These are phyloP conservation scores for Platyrinchus mystaceus DNA, from an alignment of 2,797 vertebrate species.

Conservation along the genomic window DNA sequence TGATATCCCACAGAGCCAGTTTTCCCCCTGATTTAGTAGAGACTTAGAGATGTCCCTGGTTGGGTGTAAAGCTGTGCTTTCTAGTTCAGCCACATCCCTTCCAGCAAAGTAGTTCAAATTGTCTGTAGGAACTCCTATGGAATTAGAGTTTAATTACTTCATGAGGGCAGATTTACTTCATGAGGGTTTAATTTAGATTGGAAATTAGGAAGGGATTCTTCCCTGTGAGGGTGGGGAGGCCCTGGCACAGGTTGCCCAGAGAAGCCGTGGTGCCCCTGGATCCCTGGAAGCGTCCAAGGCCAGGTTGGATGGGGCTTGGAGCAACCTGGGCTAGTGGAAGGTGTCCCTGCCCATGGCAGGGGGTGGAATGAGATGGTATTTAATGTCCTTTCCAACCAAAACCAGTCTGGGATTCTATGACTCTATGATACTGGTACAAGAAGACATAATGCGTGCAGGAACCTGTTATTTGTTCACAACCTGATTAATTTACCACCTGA, in stretches of 20 bases:
- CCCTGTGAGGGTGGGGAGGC: accelerated
- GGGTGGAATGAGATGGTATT: neutral
- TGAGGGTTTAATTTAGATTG: neutral
- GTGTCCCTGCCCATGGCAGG: neutral
- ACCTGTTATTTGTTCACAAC: neutral
- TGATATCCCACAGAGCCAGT: neutral
- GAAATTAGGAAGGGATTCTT: neutral
- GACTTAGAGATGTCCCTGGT: neutral
- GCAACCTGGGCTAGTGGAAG: accelerated
- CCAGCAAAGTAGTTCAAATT: neutral
- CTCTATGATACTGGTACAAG: neutral
- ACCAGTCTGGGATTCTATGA: neutral
- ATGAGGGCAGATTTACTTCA: neutral
- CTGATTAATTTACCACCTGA: neutral
- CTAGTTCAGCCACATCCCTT: neutral
- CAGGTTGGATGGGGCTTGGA: neutral
- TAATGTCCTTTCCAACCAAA: neutral
- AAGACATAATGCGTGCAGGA: neutral
- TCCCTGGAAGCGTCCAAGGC: neutral
- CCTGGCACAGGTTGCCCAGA: neutral
- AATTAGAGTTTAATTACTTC: neutral
- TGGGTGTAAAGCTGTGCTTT: neutral
- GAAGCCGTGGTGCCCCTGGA: neutral
- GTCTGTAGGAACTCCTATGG: neutral
- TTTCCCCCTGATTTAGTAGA: neutral